phyloP scores from a whole-genome alignment of 2,888 invertebrate species.

The Oscheius sp. region DNA sequence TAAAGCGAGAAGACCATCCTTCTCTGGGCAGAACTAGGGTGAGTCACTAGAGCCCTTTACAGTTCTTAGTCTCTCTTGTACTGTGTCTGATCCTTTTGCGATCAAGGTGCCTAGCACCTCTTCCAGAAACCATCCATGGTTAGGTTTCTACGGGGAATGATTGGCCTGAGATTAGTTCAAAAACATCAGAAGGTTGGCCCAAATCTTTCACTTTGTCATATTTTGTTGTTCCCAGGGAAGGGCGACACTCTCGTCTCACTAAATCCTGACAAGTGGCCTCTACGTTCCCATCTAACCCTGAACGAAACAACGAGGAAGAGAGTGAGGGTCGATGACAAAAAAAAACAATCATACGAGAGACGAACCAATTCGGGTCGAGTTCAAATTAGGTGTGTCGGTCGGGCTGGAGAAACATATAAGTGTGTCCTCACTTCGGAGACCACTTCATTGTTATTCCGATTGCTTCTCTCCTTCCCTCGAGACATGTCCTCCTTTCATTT shows the following conservation, averaged over 20 bases:
- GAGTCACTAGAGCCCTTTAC: neutral
- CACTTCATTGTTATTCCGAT: neutral
- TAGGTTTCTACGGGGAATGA: neutral
- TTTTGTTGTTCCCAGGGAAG: neutral
- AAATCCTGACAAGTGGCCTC: conserved; percentile 29
- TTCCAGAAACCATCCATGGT: neutral
- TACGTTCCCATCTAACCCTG: neutral
- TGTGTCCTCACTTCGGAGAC: too few relatives aligned
- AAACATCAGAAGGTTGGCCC: too few relatives aligned
- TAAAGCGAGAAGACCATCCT: conserved; percentile 12
- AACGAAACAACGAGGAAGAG: neutral
- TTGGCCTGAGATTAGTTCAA: too few relatives aligned
- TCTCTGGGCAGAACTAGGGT: conserved; percentile 21
- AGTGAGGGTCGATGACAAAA: neutral
- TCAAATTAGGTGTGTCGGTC: too few relatives aligned
- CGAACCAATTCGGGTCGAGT: too few relatives aligned
- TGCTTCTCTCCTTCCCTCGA: neutral
- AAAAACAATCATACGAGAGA: neutral
- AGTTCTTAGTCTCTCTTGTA: neutral
- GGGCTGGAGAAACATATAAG: too few relatives aligned
- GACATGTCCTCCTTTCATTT: neutral
- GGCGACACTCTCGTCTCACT: neutral
- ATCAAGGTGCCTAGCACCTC: neutral
- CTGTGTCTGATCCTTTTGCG: neutral
- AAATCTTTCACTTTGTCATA: neutral